A percentile compares a stretch with the other conserved stretches of the same genome.
Evolutionary conservation across 2,113 vertebrate species (phyloP).

Genomic region (Tachysurus fulvidraco): DNA sequence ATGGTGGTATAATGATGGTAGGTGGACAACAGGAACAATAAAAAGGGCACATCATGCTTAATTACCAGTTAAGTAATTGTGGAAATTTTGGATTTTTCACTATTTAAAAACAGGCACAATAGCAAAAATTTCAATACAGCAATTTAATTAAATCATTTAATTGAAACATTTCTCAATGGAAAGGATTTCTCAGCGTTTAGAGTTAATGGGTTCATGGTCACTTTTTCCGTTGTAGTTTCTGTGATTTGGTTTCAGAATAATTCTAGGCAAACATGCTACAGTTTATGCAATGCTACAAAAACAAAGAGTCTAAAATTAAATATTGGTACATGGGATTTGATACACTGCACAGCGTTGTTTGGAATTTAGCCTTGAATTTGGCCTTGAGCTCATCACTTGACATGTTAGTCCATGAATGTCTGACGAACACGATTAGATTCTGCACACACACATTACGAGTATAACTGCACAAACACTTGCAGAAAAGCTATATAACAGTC

Average conservation of each 20-base stretch:
- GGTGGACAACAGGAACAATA: not conserved
- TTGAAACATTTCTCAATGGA: not conserved
- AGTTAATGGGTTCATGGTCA: not conserved
- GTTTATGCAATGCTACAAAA: not conserved
- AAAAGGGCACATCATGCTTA: not conserved
- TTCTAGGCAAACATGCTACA: not conserved
- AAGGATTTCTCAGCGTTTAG: not conserved
- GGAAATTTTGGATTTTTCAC: not conserved
- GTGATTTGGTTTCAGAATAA: not conserved
- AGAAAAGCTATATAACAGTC: not conserved
- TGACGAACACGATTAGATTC: not conserved
- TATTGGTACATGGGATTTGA: slow-evolving; percentile 6
- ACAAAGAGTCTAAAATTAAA: slow-evolving; percentile 4
- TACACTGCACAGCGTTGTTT: not conserved
- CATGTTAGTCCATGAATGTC: not conserved
- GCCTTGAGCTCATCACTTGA: not conserved
- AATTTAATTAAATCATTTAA: not conserved
- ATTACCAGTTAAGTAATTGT: not conserved
- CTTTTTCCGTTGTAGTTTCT: not conserved
- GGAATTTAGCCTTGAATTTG: not conserved
- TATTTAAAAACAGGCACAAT: not conserved
- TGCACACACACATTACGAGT: not conserved
- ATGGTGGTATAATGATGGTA: not conserved
- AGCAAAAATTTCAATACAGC: not conserved
- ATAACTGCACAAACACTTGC: not conserved